phyloP scores from a whole-genome alignment of 2,888 invertebrate species.

The Caenorhabditis doughertyi region DNA sequence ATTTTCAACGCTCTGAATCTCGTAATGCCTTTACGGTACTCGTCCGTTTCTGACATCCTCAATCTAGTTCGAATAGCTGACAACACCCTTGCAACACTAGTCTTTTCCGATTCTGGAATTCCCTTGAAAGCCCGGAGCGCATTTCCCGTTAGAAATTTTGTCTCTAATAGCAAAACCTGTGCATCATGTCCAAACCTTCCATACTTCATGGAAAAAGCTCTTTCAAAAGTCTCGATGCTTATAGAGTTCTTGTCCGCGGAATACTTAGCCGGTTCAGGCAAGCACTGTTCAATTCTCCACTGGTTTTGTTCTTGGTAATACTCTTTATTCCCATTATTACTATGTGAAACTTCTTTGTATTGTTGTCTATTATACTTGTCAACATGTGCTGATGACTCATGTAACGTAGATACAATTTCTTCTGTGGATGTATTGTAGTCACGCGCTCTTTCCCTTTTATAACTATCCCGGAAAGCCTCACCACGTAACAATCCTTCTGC shows the following conservation, averaged over 20 bases:
- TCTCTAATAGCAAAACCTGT: neutral
- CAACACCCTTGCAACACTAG: neutral
- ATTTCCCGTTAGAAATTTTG: neutral
- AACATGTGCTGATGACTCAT: no score
- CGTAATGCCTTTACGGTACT: neutral
- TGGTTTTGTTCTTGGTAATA: no score
- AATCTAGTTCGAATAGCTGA: neutral
- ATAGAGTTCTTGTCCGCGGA: neutral
- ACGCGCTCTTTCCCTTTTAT: no score
- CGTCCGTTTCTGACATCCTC: neutral
- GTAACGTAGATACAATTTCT: no score
- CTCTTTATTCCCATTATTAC: no score
- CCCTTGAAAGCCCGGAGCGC: neutral
- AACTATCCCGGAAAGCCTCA: no score
- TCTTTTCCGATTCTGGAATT: neutral
- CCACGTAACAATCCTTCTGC: no score
- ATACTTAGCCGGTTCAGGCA: neutral
- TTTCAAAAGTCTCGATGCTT: neutral
- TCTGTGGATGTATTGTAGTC: no score
- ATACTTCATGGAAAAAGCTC: neutral
- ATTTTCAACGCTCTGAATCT: neutral
- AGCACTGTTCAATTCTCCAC: no score
- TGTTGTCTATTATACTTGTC: no score
- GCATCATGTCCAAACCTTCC: neutral
- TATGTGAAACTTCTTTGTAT: no score